Conservation (phyloP, 2,797 vertebrate genomes). For the Dendrocincla tyrannina region DNA sequence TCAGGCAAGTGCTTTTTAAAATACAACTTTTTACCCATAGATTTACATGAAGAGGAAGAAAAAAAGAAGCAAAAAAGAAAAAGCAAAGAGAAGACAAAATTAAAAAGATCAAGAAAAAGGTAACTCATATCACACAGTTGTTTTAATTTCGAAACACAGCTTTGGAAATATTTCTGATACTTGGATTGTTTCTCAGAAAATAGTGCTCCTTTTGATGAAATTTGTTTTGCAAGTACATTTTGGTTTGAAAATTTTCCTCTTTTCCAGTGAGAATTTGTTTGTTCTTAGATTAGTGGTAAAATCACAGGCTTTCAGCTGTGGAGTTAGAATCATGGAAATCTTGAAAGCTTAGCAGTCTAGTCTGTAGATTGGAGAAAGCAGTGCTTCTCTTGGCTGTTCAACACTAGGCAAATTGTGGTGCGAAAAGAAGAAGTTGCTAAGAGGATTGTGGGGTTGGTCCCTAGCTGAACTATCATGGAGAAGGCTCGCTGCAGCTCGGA, state of each 20-base stretch:
- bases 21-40: constrained; percentile 50
- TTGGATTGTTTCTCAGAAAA: not conserved
- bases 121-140: not conserved
- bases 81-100: constrained; percentile 76
- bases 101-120: constrained; percentile 79
- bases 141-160: not conserved
- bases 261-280: not conserved
- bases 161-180: not conserved
- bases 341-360: not conserved
- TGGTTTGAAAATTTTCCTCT: not conserved
- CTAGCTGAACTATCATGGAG: not conserved
- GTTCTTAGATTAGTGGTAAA: not conserved
- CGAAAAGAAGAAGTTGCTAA: not conserved
- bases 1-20: not conserved
- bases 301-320: not conserved
- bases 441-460: not conserved
- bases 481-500: not conserved
- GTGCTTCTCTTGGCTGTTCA: not conserved
- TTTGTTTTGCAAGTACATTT: not conserved
- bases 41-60: constrained; percentile 74
- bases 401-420: not conserved
- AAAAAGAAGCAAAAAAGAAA: constrained; percentile 79
- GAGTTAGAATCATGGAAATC: not conserved
- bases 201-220: not conserved
- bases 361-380: not conserved